These are phyloP conservation scores for Dendronephthya gigantea DNA, from an alignment of 64 coral and sea anemone species.

Conservation along the genomic window DNA sequence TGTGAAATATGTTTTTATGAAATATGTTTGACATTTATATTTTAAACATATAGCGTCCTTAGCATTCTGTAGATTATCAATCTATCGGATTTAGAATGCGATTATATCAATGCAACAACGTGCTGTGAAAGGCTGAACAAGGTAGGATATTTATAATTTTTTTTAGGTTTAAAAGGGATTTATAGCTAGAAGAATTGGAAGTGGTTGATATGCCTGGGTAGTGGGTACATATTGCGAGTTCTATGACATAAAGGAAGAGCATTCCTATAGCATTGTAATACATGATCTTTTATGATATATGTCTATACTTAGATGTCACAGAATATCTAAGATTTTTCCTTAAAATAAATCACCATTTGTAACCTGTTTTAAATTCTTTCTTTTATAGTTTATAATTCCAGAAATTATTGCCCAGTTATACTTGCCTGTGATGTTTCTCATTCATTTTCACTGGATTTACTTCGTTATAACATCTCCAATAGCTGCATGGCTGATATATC, in stretches of 20 bases:
- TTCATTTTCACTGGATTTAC: constrained; percentile 82
- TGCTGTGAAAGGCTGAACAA: constrained; percentile 74
- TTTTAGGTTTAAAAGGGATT: background rate
- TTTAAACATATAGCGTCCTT: background rate
- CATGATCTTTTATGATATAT: too few relatives aligned
- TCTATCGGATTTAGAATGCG: constrained; percentile 94
- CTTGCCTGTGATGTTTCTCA: constrained; percentile 48
- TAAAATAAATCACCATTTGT: background rate
- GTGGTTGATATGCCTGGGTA: too few relatives aligned
- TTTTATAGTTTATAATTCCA: constrained; percentile 74
- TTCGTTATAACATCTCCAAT: constrained; percentile 74
- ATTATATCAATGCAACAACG: constrained; percentile 92
- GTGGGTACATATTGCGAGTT: too few relatives aligned
- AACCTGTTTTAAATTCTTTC: background rate
- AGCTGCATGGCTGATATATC: constrained; percentile 67
- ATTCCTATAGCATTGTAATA: too few relatives aligned
- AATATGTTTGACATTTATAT: background rate
- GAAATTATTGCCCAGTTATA: constrained; percentile 80
- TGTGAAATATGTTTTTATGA: background rate
- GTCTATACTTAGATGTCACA: background rate
- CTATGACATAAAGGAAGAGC: too few relatives aligned
- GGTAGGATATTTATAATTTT: too few relatives aligned
- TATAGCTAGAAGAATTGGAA: background rate
- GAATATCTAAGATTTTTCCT: background rate
- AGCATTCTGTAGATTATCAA: constrained; percentile 66